Conservation (phyloP, 2,113 vertebrate genomes). For the Candoia aspera region DNA sequence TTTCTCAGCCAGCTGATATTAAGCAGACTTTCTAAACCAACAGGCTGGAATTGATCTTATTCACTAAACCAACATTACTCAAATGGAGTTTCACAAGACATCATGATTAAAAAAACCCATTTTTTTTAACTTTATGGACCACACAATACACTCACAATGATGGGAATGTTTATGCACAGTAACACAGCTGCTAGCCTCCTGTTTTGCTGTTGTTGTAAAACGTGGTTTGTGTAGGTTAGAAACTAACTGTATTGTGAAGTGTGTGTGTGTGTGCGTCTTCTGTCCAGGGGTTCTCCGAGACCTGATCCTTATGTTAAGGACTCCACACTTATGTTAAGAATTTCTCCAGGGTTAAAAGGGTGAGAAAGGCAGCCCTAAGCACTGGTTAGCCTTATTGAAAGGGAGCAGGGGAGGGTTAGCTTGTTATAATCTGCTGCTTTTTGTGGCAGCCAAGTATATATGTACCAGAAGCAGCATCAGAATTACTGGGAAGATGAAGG, state of each 20-base stretch:
- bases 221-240: background rate
- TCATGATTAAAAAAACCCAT: no score
- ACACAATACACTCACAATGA: background rate
- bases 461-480: background rate
- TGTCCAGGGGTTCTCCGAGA: no score
- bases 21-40: background rate
- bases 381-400: background rate
- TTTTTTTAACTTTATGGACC: background rate
- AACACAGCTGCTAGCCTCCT: no score
- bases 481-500: background rate
- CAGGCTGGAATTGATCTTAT: background rate
- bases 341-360: background rate
- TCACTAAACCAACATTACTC: background rate
- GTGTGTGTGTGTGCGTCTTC: background rate
- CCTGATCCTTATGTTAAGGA: no score
- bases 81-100: no score
- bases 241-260: background rate
- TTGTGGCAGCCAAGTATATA: no score
- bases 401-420: background rate
- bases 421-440: background rate
- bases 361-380: background rate
- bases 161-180: no score
- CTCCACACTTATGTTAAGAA: background rate
- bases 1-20: background rate
- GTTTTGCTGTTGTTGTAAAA: background rate